A percentile compares a stretch with the other conserved stretches of the same genome.
Conservation (phyloP, 2,113 vertebrate genomes). For the Prinia subflava region DNA sequence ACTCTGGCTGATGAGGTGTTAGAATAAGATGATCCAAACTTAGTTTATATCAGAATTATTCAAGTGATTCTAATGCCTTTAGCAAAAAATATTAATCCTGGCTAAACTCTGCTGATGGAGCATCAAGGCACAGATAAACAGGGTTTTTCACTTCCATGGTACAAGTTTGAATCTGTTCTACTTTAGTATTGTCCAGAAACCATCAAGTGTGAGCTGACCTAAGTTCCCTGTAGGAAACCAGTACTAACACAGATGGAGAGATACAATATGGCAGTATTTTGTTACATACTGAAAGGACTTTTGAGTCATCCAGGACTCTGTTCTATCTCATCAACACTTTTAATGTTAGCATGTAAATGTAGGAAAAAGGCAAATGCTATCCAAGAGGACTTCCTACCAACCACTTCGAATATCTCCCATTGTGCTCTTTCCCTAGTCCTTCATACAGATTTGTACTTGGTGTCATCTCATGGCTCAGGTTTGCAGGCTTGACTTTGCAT, state of each 20-base stretch:
- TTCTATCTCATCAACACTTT: neutral
- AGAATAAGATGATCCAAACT: neutral
- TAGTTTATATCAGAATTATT: slow-evolving; percentile 16
- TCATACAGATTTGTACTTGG: neutral
- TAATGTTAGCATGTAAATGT: neutral
- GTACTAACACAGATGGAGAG: neutral
- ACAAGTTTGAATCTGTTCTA: neutral
- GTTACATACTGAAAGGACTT: neutral
- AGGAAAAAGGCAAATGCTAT: neutral
- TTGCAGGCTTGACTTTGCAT: neutral
- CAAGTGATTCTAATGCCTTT: neutral
- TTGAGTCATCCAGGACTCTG: neutral
- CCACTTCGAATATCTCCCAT: neutral
- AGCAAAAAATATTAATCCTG: neutral
- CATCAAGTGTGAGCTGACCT: neutral
- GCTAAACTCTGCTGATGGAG: neutral
- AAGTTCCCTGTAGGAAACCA: neutral
- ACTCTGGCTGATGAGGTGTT: neutral
- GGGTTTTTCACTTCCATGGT: neutral
- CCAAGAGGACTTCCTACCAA: neutral
- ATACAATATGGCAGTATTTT: neutral
- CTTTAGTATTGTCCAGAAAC: neutral
- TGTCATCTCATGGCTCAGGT: neutral
- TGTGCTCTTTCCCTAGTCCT: neutral
- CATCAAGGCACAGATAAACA: neutral